Evolutionary conservation across 2,888 invertebrate genomes (phyloP).

Genomic region (Melanostoma mellinum): DNA sequence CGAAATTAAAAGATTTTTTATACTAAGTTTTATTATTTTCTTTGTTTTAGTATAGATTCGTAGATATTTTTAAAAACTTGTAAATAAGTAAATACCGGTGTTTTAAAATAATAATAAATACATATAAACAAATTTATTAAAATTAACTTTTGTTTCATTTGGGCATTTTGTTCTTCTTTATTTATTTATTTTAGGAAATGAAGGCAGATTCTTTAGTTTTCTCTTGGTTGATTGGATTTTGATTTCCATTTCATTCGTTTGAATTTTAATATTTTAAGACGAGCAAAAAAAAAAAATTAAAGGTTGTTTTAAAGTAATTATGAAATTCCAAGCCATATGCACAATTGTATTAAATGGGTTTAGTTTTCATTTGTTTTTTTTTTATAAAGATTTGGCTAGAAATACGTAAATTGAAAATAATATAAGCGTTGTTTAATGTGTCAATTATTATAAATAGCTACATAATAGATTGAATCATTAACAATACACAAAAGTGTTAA

Average conservation of each 20-base stretch:
- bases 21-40: slow-evolving; percentile 53
- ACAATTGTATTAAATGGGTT: slow-evolving; percentile 12
- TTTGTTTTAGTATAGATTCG: slow-evolving; percentile 64
- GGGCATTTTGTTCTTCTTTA: slow-evolving; percentile 10
- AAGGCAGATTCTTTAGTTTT: background rate
- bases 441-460: slow-evolving; percentile 55
- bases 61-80: slow-evolving; percentile 66
- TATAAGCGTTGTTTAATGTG: slow-evolving; percentile 68
- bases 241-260: background rate
- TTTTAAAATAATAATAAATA: slow-evolving; percentile 71
- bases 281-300: background rate
- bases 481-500: slow-evolving; percentile 15
- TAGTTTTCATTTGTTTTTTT: slow-evolving; percentile 28
- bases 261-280: background rate
- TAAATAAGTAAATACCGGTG: slow-evolving; percentile 71
- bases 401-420: slow-evolving; percentile 50
- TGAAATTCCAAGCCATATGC: slow-evolving; percentile 12
- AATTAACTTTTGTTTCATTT: slow-evolving; percentile 35
- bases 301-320: slow-evolving; percentile 11
- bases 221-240: slow-evolving; percentile 7
- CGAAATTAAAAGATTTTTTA: slow-evolving; percentile 42
- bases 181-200: slow-evolving; percentile 1
- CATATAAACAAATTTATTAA: slow-evolving; percentile 62
- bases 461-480: slow-evolving; percentile 48
- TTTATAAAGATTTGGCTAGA: slow-evolving; percentile 39